phyloP scores from a whole-genome alignment of 2,113 vertebrate species.

The Poeciliopsis occidentalis region DNA sequence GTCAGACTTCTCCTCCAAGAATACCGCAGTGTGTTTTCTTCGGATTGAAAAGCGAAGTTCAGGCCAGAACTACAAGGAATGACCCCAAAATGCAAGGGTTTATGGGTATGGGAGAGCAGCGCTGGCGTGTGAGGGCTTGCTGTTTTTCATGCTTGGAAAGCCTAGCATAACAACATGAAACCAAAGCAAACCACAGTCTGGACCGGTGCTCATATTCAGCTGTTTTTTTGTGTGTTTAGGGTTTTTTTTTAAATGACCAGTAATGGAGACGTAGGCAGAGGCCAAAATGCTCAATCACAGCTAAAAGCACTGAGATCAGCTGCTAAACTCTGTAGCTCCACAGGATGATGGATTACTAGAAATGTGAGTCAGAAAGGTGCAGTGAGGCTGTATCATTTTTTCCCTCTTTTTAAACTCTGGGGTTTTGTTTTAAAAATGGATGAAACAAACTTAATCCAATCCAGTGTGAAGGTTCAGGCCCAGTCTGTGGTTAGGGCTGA shows the following conservation, averaged over 20 bases:
- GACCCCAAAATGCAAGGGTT: constrained; percentile 56
- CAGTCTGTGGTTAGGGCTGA: constrained; percentile 19
- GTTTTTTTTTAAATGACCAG: constrained; percentile 8
- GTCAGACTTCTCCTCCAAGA: constrained; percentile 45
- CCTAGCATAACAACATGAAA: constrained; percentile 62
- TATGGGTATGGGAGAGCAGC: constrained; percentile 54
- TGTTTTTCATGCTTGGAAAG: constrained; percentile 62
- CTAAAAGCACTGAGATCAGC: constrained; percentile 31
- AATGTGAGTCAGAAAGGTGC: constrained; percentile 29
- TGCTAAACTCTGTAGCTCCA: constrained; percentile 37
- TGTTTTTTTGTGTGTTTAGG: constrained; percentile 33
- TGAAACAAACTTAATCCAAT: background rate
- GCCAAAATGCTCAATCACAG: constrained; percentile 49
- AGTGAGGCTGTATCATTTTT: background rate
- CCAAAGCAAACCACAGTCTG: constrained; percentile 62
- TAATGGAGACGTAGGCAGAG: constrained; percentile 8
- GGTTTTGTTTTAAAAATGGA: constrained; percentile 17
- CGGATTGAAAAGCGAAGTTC: constrained; percentile 35
- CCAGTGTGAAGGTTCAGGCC: constrained; percentile 10
- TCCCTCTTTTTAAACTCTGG: constrained; percentile 2
- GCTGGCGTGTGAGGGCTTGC: constrained; percentile 55
- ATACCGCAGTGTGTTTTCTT: constrained; percentile 37
- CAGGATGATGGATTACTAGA: constrained; percentile 57
- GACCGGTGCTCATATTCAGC: constrained; percentile 52
- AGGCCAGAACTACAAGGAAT: constrained; percentile 51